Base-by-base conservation (phyloP, 2,888 invertebrate genomes). In the Eumacrocentrus americanus region DNA sequence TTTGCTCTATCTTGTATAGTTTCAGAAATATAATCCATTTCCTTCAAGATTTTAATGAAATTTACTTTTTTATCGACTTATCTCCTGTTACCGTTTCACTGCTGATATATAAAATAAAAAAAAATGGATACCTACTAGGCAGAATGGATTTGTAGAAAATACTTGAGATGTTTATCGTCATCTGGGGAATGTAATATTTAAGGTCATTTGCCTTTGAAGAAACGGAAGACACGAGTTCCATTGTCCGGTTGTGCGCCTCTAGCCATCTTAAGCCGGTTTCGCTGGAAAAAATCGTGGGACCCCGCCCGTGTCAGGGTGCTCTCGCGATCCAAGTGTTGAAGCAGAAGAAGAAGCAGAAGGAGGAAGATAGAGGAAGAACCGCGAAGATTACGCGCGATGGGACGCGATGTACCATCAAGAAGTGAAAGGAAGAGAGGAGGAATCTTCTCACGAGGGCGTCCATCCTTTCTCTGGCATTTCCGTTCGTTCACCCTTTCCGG, bases 401-500 rank as follows among this genome's bases (percentile, higher is more conserved):
- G 29, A 9, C 29, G 29, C 5, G 29, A 29, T 4, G 9, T 6
- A 6, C 29, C 5, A 0, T 20, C 9, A 44, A 44, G 18, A 18
- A 20, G 44, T 18, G 1, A 37, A 57, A 48, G 57, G 48, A 57
- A 48, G 48, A 46, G 3, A 47, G 16, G 23, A 37, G 38, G 38
- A 57, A 57, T 57, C 57, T 57, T 57, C 57, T 57, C 57, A 57
- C 57, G 57, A 48, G 47, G 47, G 53, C 47, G 37, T 46, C 23
- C 35, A 54, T 59, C 47, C 47, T 53, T 38, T 53, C 29, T 53
- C 38, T 46, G 22, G 64, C 67, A 72, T 70, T 73, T 74, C 70
- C 70, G 75, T 73, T 73, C 73, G 67, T 75, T 74, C 73, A 74
- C 73, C 72, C 71, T 70, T 71, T 71, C 70, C 74, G 73, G 71